phyloP scores from a whole-genome alignment of 2,113 vertebrate species.

The Cichladusa arquata region DNA sequence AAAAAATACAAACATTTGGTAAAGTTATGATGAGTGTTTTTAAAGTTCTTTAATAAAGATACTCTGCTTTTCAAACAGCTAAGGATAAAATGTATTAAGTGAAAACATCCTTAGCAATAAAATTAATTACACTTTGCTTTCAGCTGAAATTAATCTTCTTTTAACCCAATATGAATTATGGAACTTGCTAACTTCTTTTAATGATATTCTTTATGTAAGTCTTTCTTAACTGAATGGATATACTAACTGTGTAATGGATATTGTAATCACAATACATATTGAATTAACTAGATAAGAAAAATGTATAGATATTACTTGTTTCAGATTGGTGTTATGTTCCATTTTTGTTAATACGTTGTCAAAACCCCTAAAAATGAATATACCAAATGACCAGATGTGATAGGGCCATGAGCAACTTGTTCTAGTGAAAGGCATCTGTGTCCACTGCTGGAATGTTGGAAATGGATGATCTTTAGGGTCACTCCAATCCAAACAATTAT shows the following conservation, averaged over 20 bases:
- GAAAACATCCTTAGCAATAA: not conserved
- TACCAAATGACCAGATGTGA: not conserved
- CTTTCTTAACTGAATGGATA: not conserved
- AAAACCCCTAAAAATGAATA: not conserved
- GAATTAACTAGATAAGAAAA: not conserved
- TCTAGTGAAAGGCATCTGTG: not conserved
- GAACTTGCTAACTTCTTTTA: not conserved
- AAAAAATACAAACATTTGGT: not conserved
- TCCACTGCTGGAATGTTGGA: not conserved
- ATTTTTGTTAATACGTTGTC: not conserved
- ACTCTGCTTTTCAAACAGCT: not conserved
- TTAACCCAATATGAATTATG: not conserved
- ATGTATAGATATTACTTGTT: not conserved
- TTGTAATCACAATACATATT: not conserved
- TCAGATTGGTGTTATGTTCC: not conserved
- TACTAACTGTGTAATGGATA: not conserved
- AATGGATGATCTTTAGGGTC: not conserved
- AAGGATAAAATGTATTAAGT: not conserved
- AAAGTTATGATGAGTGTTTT: not conserved
- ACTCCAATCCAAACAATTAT: too few relatives aligned
- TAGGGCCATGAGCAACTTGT: not conserved
- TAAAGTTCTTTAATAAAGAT: not conserved
- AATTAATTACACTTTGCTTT: not conserved
- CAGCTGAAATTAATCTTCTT: not conserved
- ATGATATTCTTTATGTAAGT: not conserved